Percentiles rank a stretch among this genome's conserved stretches.
These are phyloP conservation scores for Polydrusus pterygomalis DNA, from an alignment of 2,888 invertebrate genomes.

Conservation along the genomic window DNA sequence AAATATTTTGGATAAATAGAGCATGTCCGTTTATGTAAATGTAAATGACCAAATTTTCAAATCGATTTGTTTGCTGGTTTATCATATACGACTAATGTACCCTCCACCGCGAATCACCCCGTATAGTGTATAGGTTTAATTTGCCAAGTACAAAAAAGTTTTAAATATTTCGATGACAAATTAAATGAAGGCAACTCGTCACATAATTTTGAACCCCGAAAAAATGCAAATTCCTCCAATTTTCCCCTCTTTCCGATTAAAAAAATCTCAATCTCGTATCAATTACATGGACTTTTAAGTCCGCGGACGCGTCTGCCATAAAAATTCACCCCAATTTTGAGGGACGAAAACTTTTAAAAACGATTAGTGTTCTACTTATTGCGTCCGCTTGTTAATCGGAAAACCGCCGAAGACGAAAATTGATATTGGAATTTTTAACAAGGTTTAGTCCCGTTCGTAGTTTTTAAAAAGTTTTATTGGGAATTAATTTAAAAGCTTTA, in stretches of 20 bases:
- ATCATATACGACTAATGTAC: too few relatives aligned
- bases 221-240: slow-evolving; percentile 14
- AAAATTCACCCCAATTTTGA: slow-evolving; percentile 68
- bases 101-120: too few relatives aligned
- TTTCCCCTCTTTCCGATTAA: slow-evolving; percentile 42
- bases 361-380: slow-evolving; percentile 70
- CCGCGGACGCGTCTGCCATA: slow-evolving; percentile 65
- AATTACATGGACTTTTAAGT: slow-evolving; percentile 68
- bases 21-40: too few relatives aligned
- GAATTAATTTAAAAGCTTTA: slow-evolving; percentile 31
- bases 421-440: slow-evolving; percentile 63
- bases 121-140: too few relatives aligned
- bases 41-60: too few relatives aligned
- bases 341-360: slow-evolving; percentile 68
- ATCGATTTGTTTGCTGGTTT: too few relatives aligned
- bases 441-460: slow-evolving; percentile 37
- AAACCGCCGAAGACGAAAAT: slow-evolving; percentile 65
- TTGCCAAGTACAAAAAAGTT: too few relatives aligned
- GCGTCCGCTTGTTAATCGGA: slow-evolving; percentile 68
- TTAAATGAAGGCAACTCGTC: slow-evolving; percentile 32
- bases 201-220: background rate
- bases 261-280: slow-evolving; percentile 64
- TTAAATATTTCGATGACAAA: slow-evolving; percentile 19
- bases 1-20: too few relatives aligned
- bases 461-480: slow-evolving; percentile 41